Evolutionary conservation across 2,888 invertebrate genomes (phyloP).

Genomic region (Oxytorus armatus): DNA sequence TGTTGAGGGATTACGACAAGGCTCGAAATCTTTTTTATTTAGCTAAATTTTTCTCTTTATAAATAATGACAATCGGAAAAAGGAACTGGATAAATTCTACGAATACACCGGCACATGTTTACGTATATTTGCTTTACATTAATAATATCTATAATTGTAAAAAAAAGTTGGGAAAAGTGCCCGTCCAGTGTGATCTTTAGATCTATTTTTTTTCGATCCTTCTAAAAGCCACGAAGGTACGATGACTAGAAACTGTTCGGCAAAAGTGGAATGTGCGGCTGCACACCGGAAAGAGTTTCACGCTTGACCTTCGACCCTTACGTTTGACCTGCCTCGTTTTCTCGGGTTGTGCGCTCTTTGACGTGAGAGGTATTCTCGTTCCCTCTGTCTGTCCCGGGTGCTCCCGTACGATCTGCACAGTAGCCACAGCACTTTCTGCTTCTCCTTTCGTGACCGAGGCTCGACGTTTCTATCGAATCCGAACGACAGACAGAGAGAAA

Average conservation of each 20-base stretch:
- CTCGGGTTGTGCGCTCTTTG: conserved; percentile 41
- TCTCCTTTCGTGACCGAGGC: conserved; percentile 43
- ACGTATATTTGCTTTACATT: too few relatives aligned
- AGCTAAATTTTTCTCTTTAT: too few relatives aligned
- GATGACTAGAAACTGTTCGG: conserved; percentile 1
- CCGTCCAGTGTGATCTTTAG: too few relatives aligned
- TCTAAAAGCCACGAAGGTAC: background rate
- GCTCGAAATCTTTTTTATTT: too few relatives aligned
- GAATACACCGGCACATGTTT: too few relatives aligned
- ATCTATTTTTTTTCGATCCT: too few relatives aligned
- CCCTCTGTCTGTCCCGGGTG: conserved; percentile 13
- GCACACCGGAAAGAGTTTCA: conserved; percentile 47
- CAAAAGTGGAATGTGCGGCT: conserved; percentile 21
- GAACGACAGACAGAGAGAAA: background rate
- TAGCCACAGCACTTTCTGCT: conserved; percentile 52
- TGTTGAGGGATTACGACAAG: background rate
- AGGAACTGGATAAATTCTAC: too few relatives aligned
- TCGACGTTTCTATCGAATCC: conserved; percentile 54
- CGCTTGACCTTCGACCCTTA: conserved; percentile 56
- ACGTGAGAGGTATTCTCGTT: conserved; percentile 46
- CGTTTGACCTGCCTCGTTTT: conserved; percentile 39
- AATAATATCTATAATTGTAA: too few relatives aligned
- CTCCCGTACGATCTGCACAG: conserved; percentile 42
- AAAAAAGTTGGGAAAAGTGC: too few relatives aligned
- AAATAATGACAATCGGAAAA: too few relatives aligned